Conservation (phyloP, 2,888 invertebrate species). For the Calameuta pallipes region DNA sequence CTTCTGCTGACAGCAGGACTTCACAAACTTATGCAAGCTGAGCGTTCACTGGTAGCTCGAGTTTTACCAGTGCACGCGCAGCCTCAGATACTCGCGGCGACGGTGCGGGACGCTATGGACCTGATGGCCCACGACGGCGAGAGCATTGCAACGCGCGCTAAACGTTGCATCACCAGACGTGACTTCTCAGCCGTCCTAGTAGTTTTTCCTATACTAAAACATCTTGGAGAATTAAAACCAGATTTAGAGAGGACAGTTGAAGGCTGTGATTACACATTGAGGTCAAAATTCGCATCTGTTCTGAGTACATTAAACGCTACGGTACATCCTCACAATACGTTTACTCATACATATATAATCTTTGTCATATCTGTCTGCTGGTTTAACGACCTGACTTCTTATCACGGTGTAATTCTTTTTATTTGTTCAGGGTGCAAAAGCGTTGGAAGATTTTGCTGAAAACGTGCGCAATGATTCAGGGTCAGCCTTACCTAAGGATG, state of each 20-base stretch:
- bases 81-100: slow-evolving; percentile 84
- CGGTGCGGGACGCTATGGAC: slow-evolving; percentile 87
- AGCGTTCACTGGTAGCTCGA: slow-evolving; percentile 84
- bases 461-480: slow-evolving; percentile 83
- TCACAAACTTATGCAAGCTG: slow-evolving; percentile 88
- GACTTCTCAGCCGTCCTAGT: slow-evolving; percentile 85
- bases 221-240: slow-evolving; percentile 80
- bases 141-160: slow-evolving; percentile 80
- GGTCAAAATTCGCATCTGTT: slow-evolving; percentile 79
- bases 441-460: slow-evolving; percentile 93
- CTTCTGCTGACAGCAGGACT: slow-evolving; percentile 84
- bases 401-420: slow-evolving; percentile 2
- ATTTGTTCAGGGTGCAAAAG: slow-evolving; percentile 80
- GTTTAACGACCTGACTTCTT: background rate
- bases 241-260: slow-evolving; percentile 84
- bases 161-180: slow-evolving; percentile 80
- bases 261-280: slow-evolving; percentile 76
- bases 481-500: slow-evolving; percentile 91
- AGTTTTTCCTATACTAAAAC: slow-evolving; percentile 85
- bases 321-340: slow-evolving; percentile 66
- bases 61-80: slow-evolving; percentile 86
- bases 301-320: slow-evolving; percentile 80
- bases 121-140: slow-evolving; percentile 89
- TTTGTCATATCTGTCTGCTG: too few species aligned
- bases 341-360: background rate